Percentiles rank a stretch among this genome's conserved stretches.
These are phyloP conservation scores for Tholera decimalis DNA, from an alignment of 2,888 invertebrate genomes.

Conservation along the genomic window DNA sequence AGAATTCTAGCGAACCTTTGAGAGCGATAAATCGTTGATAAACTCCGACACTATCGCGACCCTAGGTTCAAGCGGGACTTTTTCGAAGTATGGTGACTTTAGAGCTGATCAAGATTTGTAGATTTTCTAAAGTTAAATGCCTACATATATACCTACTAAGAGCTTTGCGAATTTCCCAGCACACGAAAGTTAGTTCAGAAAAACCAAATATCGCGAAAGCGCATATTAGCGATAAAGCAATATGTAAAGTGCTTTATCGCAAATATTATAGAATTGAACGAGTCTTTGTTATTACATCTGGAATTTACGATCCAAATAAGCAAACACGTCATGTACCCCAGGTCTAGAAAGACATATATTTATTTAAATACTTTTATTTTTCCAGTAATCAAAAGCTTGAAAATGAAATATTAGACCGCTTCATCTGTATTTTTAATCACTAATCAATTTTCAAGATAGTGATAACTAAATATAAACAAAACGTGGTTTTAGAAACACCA, in stretches of 20 bases:
- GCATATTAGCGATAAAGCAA: too few relatives aligned
- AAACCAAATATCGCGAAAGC: too few relatives aligned
- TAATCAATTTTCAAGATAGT: too few relatives aligned
- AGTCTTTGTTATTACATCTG: constrained; percentile 6
- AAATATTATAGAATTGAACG: constrained; percentile 1
- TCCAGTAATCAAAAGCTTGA: neutral
- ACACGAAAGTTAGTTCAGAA: constrained; percentile 13
- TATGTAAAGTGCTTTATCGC: neutral
- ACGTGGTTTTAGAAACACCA: neutral
- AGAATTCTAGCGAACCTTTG: constrained; percentile 9
- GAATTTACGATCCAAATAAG: constrained; percentile 5
- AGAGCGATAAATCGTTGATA: constrained; percentile 15
- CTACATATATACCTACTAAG: neutral
- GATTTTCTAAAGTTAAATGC: too few relatives aligned
- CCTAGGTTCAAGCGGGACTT: constrained; percentile 20
- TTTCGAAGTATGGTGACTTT: constrained; percentile 32
- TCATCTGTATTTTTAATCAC: neutral
- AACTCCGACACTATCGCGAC: constrained; percentile 25
- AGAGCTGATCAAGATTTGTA: constrained; percentile 31
- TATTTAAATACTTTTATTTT: neutral
- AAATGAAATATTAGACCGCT: neutral
- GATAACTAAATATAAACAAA: neutral
- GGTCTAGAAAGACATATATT: neutral
- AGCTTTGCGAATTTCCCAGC: constrained; percentile 17
- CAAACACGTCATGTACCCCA: neutral